Conservation (phyloP, 2,113 vertebrate genomes). For the Orthonyx spaldingii region DNA sequence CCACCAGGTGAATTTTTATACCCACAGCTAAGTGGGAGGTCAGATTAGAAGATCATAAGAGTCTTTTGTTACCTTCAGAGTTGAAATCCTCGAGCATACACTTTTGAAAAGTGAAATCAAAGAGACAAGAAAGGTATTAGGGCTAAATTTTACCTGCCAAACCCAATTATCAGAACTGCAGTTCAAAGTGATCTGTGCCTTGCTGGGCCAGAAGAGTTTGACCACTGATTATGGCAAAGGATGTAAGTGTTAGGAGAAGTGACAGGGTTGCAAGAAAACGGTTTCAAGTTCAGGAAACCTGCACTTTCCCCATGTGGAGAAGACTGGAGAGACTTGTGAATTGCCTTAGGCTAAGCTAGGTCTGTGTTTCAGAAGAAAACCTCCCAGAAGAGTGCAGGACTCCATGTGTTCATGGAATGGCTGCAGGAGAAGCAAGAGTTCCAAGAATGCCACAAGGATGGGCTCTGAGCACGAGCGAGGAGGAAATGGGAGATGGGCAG, state of each 20-base stretch:
- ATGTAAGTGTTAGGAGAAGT: not conserved
- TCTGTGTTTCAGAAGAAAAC: not conserved
- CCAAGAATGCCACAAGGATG: not conserved
- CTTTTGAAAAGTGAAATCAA: not conserved
- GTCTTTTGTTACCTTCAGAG: not conserved
- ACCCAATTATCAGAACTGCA: not conserved
- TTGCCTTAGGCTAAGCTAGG: not conserved
- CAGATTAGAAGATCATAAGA: not conserved
- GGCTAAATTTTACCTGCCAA: conserved; percentile 15
- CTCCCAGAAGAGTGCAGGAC: not conserved
- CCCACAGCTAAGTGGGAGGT: not conserved
- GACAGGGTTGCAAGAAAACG: not conserved
- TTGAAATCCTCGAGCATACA: not conserved
- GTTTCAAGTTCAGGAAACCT: not conserved
- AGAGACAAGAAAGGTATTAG: not conserved
- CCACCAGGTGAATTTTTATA: not conserved
- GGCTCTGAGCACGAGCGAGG: accelerated
- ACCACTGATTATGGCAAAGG: not conserved
- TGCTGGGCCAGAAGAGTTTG: not conserved
- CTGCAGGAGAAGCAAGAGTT: not conserved
- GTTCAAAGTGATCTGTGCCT: not conserved
- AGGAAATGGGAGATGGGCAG: not conserved
- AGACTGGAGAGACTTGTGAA: not conserved
- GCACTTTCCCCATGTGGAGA: not conserved
- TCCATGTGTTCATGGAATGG: accelerated